Conservation (phyloP, 1,140 invertebrate species). For the Planococcus citri region DNA sequence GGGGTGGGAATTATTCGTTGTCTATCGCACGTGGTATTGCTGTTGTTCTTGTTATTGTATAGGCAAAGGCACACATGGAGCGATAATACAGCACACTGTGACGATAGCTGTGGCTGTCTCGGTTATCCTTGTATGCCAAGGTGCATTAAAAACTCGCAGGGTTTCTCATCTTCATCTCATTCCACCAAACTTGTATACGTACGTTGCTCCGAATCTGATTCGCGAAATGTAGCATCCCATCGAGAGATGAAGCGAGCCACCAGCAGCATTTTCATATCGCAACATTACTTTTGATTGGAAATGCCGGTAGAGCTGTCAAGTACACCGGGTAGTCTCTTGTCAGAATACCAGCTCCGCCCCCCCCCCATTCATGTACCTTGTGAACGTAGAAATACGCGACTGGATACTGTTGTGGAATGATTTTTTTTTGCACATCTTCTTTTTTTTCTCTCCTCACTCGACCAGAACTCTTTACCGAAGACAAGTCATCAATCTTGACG, state of each 20-base stretch:
- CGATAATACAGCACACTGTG: not conserved
- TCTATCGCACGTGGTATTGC: not conserved
- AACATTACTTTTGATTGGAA: too few species aligned
- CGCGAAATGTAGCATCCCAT: not conserved
- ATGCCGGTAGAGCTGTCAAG: not conserved
- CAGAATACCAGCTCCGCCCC: too few species aligned
- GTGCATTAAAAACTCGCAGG: not conserved
- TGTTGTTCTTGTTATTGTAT: too few species aligned
- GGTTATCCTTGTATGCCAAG: too few species aligned
- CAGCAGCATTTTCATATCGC: too few species aligned
- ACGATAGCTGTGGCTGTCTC: too few species aligned
- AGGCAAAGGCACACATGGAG: not conserved
- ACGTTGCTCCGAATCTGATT: not conserved
- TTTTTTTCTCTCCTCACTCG: not conserved
- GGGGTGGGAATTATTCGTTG: constrained; percentile 1
- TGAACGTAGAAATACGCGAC: not conserved
- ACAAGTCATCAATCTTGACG: constrained; percentile 1
- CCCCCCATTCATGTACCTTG: too few species aligned
- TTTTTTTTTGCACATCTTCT: too few species aligned
- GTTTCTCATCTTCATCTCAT: too few species aligned
- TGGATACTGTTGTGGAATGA: not conserved
- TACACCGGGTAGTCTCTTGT: too few species aligned
- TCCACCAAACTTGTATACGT: too few species aligned
- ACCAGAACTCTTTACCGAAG: not conserved
- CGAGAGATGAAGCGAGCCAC: too few species aligned